Conservation (phyloP, 1,140 invertebrate genomes). For the Diorhabda sublineata region DNA sequence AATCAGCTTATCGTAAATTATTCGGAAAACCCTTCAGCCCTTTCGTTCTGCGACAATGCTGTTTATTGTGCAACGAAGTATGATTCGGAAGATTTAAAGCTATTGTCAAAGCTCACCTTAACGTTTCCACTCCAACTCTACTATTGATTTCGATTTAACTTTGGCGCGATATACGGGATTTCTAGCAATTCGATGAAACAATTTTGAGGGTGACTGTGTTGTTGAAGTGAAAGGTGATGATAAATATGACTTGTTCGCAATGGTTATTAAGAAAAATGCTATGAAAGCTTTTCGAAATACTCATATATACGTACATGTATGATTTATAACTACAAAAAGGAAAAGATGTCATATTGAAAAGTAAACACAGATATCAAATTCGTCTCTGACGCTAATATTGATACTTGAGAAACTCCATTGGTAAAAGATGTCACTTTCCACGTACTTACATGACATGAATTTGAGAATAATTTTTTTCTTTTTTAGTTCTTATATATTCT, state of each 20-base stretch:
- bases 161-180: not conserved
- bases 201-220: not conserved
- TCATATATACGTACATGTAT: too few species aligned
- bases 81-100: conserved; percentile 2
- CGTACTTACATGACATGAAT: too few species aligned
- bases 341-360: too few species aligned
- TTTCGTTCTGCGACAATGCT: not conserved
- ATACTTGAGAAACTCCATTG: too few species aligned
- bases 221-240: not conserved
- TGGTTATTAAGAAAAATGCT: not conserved
- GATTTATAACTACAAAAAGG: too few species aligned
- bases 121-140: not conserved
- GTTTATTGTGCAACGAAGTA: not conserved
- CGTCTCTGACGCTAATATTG: too few species aligned
- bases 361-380: too few species aligned
- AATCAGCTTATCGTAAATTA: too few species aligned
- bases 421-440: too few species aligned
- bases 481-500: too few species aligned
- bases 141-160: conserved; percentile 2
- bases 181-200: not conserved
- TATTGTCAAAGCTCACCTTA: not conserved
- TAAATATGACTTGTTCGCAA: not conserved
- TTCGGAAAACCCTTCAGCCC: not conserved
- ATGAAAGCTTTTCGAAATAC: too few species aligned
- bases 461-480: too few species aligned